Conservation (phyloP, 2,888 invertebrate species). For the Margaritifera margaritifera region DNA sequence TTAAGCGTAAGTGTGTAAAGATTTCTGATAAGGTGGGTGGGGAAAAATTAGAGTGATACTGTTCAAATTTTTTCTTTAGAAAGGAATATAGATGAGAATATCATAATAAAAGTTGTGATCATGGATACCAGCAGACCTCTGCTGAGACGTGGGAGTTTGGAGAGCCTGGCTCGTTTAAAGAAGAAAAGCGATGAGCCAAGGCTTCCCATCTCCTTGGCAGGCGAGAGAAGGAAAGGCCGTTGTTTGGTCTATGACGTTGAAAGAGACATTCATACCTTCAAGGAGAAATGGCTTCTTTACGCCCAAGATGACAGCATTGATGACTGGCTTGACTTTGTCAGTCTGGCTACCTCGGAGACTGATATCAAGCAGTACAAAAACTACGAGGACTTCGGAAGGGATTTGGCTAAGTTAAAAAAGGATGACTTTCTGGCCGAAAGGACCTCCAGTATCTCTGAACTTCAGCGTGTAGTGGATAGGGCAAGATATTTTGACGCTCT, state of each 20-base stretch:
- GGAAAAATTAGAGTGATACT: too few species aligned
- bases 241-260: constrained; percentile 53
- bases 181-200: constrained; percentile 22
- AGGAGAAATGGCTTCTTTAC: constrained; percentile 42
- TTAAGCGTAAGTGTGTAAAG: too few species aligned
- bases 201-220: constrained; percentile 57
- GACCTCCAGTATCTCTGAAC: constrained; percentile 21
- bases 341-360: constrained; percentile 20
- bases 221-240: constrained; percentile 58
- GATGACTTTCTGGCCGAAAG: constrained; percentile 29
- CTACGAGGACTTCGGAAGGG: constrained; percentile 27
- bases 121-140: too few species aligned
- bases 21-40: too few species aligned
- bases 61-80: too few species aligned
- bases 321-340: constrained; percentile 38
- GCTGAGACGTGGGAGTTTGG: too few species aligned
- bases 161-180: too few species aligned
- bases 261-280: constrained; percentile 38
- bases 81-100: too few species aligned
- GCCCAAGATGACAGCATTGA: constrained; percentile 40
- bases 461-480: constrained; percentile 34
- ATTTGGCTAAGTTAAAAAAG: constrained; percentile 26
- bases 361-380: constrained; percentile 25
- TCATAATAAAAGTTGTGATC: too few species aligned
- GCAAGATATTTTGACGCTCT: constrained; percentile 32